Evolutionary conservation across 2,797 vertebrate species (phyloP), one percentile per base, ranked within the genome.

Genomic region (Urosaurus nigricauda): DNA sequence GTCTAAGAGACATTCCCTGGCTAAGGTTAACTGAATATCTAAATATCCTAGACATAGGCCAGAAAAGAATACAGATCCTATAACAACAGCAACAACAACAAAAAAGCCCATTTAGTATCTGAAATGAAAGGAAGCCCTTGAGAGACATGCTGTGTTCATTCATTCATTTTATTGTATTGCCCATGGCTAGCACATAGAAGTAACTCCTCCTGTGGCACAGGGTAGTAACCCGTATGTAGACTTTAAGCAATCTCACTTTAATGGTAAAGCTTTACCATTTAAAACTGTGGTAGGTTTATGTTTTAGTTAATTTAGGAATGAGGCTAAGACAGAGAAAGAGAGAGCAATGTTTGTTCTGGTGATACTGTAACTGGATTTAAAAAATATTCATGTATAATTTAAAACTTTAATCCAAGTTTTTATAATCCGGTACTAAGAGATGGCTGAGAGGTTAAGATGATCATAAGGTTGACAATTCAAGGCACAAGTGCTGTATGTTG

Each of bases 121-220:
- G 51, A 47, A 79, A 81, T 32, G 84, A n/a, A 29, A 60, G 53
- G 68, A 43, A 79, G 87, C 24, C 71, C 68, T 71, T 78, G 13
- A 17, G n/a, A 60, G 70, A 75, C 1, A 0, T 26, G 26, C 29
- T 1, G 56, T 21, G 37, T 74, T 26, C 37, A 24, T 84, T 74
- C 79, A 83, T 40, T 88, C n/a, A 68, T 81, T 68, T 4, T 40
- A 24, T 63, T 89, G 85, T 84, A 84, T 4, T 47, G 3, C 11
- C 51, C 74, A 1, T 82, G 19, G 14, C 37, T 2, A 26, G 1
- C 26, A 56, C 5, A 24, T 19, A 80, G 56, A 60, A 80, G 16
- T 13, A 26, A 37, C 47, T 58, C 14, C 37, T 68, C 51, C 19
- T 24, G 12, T 6, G 51, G 32, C 14, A 13, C 24, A 26, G 5